These are phyloP conservation scores for Venustaconcha ellipsiformis DNA, from an alignment of 1,140 invertebrate genomes.

Conservation along the genomic window DNA sequence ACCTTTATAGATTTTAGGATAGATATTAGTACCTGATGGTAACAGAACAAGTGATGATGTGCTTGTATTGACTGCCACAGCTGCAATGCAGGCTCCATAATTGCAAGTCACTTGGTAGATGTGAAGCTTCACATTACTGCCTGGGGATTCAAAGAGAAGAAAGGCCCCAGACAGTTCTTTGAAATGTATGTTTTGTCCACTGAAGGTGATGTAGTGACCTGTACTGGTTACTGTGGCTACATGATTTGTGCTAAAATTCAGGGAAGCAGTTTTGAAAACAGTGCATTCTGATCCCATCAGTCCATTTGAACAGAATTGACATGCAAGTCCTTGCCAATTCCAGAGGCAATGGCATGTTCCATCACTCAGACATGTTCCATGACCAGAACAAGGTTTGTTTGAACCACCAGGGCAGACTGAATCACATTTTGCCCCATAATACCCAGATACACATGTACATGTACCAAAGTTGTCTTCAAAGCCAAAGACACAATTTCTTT, in stretches of 20 bases:
- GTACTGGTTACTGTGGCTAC: constrained; percentile 36
- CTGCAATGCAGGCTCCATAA: constrained; percentile 34
- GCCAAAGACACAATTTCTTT: constrained; percentile 33
- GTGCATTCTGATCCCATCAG: constrained; percentile 39
- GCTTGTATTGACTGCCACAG: constrained; percentile 22
- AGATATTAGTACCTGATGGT: constrained; percentile 20
- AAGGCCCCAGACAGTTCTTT: constrained; percentile 35
- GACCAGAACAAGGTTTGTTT: constrained; percentile 33
- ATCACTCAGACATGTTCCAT: constrained; percentile 36
- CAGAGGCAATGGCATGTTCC: constrained; percentile 39
- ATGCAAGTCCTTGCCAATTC: constrained; percentile 40
- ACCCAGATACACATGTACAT: constrained; percentile 39
- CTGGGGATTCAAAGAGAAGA: constrained; percentile 25
- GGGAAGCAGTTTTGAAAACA: constrained; percentile 20
- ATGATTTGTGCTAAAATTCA: constrained; percentile 2
- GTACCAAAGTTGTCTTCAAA: constrained; percentile 16
- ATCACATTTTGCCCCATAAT: constrained; percentile 36
- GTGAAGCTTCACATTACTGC: constrained; percentile 30
- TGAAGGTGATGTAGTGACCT: constrained; percentile 37
- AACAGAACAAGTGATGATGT: constrained; percentile 24
- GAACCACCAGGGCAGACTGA: constrained; percentile 40
- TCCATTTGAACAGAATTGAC: constrained; percentile 16
- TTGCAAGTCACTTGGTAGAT: constrained; percentile 34
- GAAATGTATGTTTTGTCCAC: constrained; percentile 33
- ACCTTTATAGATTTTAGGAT: constrained; percentile 28